phyloP scores from a whole-genome alignment of 2,888 invertebrate species.

The Dynastes grantii region DNA sequence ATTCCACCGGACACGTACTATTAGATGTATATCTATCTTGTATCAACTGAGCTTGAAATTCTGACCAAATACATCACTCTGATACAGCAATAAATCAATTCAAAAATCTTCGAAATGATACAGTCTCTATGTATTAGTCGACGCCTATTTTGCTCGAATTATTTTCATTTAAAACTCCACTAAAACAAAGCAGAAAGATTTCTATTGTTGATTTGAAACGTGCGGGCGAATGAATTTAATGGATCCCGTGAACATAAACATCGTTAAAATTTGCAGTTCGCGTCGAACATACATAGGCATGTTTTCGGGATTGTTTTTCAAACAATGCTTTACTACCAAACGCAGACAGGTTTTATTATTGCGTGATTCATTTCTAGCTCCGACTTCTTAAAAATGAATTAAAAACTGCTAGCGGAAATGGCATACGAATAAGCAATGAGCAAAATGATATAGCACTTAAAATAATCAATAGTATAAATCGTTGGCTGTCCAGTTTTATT shows the following conservation, averaged over 20 bases:
- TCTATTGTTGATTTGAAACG: conserved; percentile 24
- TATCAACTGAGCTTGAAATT: conserved; percentile 24
- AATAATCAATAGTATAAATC: conserved; percentile 14
- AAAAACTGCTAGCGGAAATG: conserved; percentile 13
- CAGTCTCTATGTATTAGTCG: conserved; percentile 2
- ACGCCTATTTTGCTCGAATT: conserved; percentile 28
- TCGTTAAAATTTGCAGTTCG: conserved; percentile 33
- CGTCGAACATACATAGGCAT: conserved; percentile 15
- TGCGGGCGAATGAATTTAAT: conserved; percentile 22
- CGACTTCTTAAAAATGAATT: conserved; percentile 19
- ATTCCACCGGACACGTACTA: too few species aligned
- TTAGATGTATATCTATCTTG: not conserved
- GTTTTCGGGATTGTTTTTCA: conserved; percentile 23
- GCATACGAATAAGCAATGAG: conserved; percentile 6
- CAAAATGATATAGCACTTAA: conserved; percentile 8
- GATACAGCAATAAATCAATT: not conserved
- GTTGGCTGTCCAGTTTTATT: conserved; percentile 25
- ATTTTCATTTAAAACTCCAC: conserved; percentile 20
- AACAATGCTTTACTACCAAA: not conserved
- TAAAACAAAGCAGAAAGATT: conserved; percentile 17
- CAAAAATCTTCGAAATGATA: not conserved
- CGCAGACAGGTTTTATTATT: not conserved
- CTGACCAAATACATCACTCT: conserved; percentile 14
- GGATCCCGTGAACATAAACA: conserved; percentile 8
- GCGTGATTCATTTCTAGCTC: conserved; percentile 6